Conservation (phyloP, 2,888 invertebrate species). For the Leucophora obtusa region DNA sequence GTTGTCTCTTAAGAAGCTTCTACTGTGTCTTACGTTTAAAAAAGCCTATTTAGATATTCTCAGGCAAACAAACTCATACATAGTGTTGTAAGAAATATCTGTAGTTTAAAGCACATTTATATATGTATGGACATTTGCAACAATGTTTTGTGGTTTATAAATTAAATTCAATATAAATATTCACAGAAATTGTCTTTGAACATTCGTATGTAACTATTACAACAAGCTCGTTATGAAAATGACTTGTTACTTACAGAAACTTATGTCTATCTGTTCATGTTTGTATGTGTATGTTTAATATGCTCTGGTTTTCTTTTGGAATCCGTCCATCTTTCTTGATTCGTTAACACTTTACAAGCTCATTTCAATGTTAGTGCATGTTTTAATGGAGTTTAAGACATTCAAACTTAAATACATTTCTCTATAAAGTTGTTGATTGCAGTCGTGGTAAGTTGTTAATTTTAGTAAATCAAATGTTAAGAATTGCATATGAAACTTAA, state of each 20-base stretch:
- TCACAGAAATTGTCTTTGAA: conserved; percentile 45
- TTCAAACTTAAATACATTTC: conserved; percentile 13
- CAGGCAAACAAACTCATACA: conserved; percentile 12
- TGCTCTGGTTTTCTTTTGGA: conserved; percentile 12
- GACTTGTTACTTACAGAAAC: conserved; percentile 14
- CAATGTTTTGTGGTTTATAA: conserved; percentile 54
- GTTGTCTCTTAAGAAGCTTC: conserved; percentile 45
- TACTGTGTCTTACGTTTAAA: conserved; percentile 5
- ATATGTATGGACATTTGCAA: conserved; percentile 47
- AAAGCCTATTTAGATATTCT: conserved; percentile 34
- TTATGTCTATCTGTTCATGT: neutral
- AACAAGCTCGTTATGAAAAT: conserved; percentile 50
- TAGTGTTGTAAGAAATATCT: neutral
- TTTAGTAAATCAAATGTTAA: conserved; percentile 17
- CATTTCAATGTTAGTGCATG: neutral
- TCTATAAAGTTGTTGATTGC: conserved; percentile 37
- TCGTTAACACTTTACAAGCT: conserved; percentile 35
- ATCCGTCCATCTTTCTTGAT: conserved; percentile 22
- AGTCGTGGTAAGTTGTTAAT: conserved; percentile 46
- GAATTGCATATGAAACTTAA: conserved; percentile 36
- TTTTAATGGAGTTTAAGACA: conserved; percentile 23
- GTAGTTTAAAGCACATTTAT: neutral
- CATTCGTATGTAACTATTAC: neutral
- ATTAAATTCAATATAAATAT: conserved; percentile 56
- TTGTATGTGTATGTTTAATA: neutral